A percentile compares a stretch with the other conserved stretches of the same genome.
Conservation (phyloP, 2,113 vertebrate genomes). For the Menura novaehollandiae region DNA sequence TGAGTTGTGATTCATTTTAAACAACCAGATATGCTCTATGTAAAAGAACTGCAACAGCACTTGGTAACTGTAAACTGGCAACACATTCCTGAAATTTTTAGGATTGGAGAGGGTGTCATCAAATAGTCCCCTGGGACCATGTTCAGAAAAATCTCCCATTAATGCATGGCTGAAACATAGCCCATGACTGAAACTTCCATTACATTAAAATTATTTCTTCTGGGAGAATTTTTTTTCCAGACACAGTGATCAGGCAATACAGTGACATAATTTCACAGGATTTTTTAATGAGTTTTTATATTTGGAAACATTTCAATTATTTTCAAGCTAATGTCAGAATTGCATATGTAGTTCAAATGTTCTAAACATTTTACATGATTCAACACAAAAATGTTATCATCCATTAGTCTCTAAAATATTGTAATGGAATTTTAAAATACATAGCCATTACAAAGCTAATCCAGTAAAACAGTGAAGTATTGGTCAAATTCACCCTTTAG, state of each 20-base stretch:
- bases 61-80: neutral
- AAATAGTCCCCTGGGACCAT: neutral
- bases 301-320: neutral
- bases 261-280: neutral
- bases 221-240: neutral
- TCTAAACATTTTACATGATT: neutral
- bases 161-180: neutral
- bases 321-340: neutral
- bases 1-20: constrained; percentile 9
- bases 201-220: neutral
- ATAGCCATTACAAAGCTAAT: neutral
- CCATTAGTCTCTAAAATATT: neutral
- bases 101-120: neutral
- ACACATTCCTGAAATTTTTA: neutral
- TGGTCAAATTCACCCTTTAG: neutral
- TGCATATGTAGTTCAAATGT: neutral
- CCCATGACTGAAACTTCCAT: neutral
- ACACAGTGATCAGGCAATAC: neutral
- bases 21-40: neutral
- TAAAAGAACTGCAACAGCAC: neutral
- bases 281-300: neutral
- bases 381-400: neutral
- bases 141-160: neutral
- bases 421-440: neutral
- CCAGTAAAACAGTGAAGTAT: neutral